Conservation (phyloP, 1,140 invertebrate species). For the Calliphora vicina region DNA sequence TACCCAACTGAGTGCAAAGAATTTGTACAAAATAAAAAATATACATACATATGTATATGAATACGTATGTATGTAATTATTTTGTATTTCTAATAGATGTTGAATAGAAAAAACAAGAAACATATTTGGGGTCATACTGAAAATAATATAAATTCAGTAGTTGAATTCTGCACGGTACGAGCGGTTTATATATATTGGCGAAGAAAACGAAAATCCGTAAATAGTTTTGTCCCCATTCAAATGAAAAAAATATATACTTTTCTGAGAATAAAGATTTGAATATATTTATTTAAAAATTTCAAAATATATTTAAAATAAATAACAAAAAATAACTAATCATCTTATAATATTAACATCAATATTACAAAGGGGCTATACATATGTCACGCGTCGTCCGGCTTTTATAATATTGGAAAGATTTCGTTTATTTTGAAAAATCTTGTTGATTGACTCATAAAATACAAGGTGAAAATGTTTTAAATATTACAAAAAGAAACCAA, state of each 20-base stretch:
- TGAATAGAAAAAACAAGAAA: neutral
- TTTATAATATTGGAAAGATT: neutral
- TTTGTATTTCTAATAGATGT: too few species aligned
- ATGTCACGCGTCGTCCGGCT: neutral
- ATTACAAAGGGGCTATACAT: neutral
- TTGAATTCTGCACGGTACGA: conserved; percentile 31
- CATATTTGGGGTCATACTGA: conserved; percentile 27
- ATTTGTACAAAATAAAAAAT: neutral
- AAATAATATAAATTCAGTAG: conserved; percentile 24
- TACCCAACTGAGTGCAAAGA: neutral
- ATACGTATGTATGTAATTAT: too few species aligned
- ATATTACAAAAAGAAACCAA: neutral
- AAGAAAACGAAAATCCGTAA: too few species aligned
- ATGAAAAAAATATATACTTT: neutral
- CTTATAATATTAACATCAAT: too few species aligned
- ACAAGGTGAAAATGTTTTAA: conserved; percentile 13
- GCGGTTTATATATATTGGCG: conserved; percentile 7
- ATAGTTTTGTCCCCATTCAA: neutral
- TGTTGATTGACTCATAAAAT: neutral
- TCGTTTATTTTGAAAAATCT: neutral
- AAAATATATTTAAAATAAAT: too few species aligned
- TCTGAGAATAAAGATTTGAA: neutral
- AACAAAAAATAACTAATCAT: too few species aligned
- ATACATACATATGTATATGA: too few species aligned
- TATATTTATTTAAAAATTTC: too few species aligned